Percentiles rank a stretch among this genome's conserved stretches.
These are phyloP conservation scores for Hartigia nigra DNA, from an alignment of 2,888 invertebrate genomes.

Conservation along the genomic window DNA sequence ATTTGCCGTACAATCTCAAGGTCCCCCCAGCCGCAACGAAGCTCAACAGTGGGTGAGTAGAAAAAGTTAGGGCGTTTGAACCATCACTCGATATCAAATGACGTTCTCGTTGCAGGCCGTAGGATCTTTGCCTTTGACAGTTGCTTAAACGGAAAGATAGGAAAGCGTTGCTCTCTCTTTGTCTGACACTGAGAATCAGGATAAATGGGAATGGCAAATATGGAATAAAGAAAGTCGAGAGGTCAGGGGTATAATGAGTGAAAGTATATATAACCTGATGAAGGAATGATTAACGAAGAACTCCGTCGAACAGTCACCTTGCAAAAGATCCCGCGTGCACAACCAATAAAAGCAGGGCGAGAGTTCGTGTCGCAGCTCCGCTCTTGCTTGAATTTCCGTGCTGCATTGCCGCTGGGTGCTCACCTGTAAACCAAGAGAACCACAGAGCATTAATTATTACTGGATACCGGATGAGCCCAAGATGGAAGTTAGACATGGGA, in stretches of 20 bases:
- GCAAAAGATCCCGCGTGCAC: constrained; percentile 59
- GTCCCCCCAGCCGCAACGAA: neutral
- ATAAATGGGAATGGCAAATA: neutral
- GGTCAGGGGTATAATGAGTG: neutral
- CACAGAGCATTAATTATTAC: neutral
- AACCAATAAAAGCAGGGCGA: constrained; percentile 56
- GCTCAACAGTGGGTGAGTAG: neutral
- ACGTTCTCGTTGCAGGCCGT: neutral
- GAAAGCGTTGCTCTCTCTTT: neutral
- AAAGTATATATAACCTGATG: neutral
- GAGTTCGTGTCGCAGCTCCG: constrained; percentile 58
- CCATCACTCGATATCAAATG: neutral
- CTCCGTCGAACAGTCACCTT: constrained; percentile 59
- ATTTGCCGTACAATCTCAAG: neutral
- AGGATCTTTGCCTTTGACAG: neutral
- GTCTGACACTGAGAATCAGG: neutral
- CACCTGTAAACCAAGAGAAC: constrained; percentile 55
- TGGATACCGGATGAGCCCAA: neutral
- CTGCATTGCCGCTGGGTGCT: constrained; percentile 70
- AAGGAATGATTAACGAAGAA: neutral
- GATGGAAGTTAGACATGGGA: neutral
- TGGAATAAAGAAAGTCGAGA: neutral
- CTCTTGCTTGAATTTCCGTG: constrained; percentile 67
- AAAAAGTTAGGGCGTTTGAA: neutral
- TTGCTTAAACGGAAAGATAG: neutral